Conservation (phyloP, 2,113 vertebrate species). For the Strix uralensis region DNA sequence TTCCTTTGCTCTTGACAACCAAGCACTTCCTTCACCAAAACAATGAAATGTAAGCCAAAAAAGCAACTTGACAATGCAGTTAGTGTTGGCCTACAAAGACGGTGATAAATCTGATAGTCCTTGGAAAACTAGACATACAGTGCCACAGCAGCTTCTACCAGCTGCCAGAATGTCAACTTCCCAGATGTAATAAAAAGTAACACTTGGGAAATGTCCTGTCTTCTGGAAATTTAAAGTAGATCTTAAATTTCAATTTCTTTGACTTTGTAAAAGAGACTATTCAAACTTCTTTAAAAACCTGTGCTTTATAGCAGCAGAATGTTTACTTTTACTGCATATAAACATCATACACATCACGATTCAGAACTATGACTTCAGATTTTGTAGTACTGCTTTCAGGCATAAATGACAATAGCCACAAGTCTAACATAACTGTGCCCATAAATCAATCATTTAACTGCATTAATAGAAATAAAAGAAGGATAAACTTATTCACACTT, state of each 20-base stretch:
- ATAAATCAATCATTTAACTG: neutral
- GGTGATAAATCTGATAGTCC: neutral
- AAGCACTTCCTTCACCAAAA: neutral
- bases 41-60: neutral
- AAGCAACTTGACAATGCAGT: neutral
- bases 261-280: neutral
- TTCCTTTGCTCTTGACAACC: neutral
- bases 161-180: neutral
- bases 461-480: neutral
- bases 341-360: neutral
- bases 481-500: neutral
- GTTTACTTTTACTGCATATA: neutral
- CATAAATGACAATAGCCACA: neutral
- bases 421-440: neutral
- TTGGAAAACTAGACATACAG: neutral
- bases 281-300: neutral
- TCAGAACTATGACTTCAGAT: neutral
- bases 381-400: neutral
- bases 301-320: neutral
- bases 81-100: neutral
- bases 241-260: neutral
- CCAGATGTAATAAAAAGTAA: neutral
- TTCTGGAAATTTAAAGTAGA: neutral
- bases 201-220: neutral
- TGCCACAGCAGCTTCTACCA: neutral